Evolutionary conservation across 2,797 vertebrate genomes (phyloP), one percentile per base, ranked within the genome.

Genomic region (Morus bassanus): DNA sequence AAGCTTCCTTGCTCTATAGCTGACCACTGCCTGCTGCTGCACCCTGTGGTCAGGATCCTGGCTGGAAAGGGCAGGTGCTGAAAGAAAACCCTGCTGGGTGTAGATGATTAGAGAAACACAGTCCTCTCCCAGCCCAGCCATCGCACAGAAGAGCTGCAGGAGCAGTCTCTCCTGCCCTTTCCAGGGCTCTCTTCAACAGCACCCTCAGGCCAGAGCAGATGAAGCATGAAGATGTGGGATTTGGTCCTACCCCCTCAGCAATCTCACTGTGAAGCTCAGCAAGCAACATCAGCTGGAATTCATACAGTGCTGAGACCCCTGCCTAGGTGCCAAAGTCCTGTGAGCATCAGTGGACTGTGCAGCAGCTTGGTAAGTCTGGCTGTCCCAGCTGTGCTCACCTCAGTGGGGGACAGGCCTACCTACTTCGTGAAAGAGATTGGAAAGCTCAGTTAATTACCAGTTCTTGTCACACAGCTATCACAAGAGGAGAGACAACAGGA

Each of bases 361-460:
- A 56, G 86, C 80, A 76, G 67, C 60, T 59, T 41, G 35, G 30
- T 39, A 30, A 76, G 64, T n/a, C 64, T 93, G 89, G 30, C 60
- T 88, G 60, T 37, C 84, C 85, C 85, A 80, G 89, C 61, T 48
- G 43, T 23, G 60, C 79, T 74, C 76, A 48, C 75, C 61, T 83
- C 5, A 0, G 68, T 53, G 27, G 80, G 80, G 86, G 60, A 92
- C 67, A 87, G 67, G 67, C 72, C 86, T 65, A 89, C 51, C 83
- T 81, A 88, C 91, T 92, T 76, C 87, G 65, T 35, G 85, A 43
- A 83, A 80, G 69, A 70, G 84, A 73, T 39, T 85, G 80, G 94
- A 91, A 95, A 93, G 48, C 83, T 89, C 86, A 85, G 85, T 91
- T 97, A 96, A 97, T 96, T 95, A 96, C 89, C 60, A 85, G 77